Evolutionary conservation across 2,797 vertebrate genomes (phyloP).

Genomic region (Rhinogobio ventralis): DNA sequence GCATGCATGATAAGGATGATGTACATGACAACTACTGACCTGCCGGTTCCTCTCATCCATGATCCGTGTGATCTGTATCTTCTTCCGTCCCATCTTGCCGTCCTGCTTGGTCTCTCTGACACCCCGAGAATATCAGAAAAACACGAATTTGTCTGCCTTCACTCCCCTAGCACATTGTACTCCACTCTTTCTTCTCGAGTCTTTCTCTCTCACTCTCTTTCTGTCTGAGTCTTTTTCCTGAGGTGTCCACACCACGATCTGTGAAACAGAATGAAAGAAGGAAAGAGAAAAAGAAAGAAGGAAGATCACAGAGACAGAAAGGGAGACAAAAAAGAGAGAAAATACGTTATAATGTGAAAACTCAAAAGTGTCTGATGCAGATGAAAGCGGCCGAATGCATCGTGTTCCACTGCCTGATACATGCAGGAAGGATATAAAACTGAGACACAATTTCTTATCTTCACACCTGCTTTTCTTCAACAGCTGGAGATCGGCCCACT

Average conservation of each 20-base stretch:
- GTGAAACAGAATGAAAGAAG: constrained; percentile 49
- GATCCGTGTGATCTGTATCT: constrained; percentile 99
- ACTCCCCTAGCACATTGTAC: constrained; percentile 93
- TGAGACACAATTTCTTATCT: constrained; percentile 64
- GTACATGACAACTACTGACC: constrained; percentile 78
- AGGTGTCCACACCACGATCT: constrained; percentile 70
- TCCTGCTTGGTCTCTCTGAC: constrained; percentile 82
- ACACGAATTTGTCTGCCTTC: constrained; percentile 81
- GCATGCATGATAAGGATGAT: not conserved
- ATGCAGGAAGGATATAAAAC: constrained; percentile 69
- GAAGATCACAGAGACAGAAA: constrained; percentile 22
- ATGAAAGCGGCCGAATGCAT: constrained; percentile 68
- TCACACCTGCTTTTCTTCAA: constrained; percentile 64
- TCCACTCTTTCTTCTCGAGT: constrained; percentile 70
- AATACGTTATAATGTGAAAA: constrained; percentile 34
- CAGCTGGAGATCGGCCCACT: constrained; percentile 61
- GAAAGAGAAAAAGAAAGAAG: constrained; percentile 43
- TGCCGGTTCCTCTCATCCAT: constrained; percentile 99
- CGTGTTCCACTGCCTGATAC: constrained; percentile 68
- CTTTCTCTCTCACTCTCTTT: constrained; percentile 62
- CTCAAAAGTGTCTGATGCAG: constrained; percentile 66
- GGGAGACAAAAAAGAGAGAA: constrained; percentile 39
- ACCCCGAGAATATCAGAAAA: constrained; percentile 86
- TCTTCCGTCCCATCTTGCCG: constrained; percentile 96
- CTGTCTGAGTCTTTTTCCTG: constrained; percentile 53